Evolutionary conservation across 2,113 vertebrate genomes (phyloP).

Genomic region (Hippocampus barbouri): DNA sequence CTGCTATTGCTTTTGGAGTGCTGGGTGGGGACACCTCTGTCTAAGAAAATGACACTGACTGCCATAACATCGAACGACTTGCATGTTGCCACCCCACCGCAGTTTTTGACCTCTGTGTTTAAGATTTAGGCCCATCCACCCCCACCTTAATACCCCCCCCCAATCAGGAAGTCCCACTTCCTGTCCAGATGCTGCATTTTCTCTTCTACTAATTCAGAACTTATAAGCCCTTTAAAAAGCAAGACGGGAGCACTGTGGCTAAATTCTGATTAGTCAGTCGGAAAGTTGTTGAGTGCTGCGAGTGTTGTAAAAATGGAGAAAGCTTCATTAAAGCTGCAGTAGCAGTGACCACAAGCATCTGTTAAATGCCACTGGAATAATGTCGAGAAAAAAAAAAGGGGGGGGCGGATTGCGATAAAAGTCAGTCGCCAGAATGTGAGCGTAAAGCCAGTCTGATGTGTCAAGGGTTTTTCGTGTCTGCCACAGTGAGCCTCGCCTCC

Average conservation of each 20-base stretch:
- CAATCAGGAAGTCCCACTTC: constrained; percentile 44
- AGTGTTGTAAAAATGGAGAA: constrained; percentile 29
- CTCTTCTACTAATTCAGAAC: constrained; percentile 1
- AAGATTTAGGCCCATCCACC: constrained; percentile 44
- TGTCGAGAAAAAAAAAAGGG: background rate
- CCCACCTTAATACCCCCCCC: constrained; percentile 31
- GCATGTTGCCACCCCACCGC: constrained; percentile 47
- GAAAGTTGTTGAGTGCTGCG: background rate
- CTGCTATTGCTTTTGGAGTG: constrained; percentile 14
- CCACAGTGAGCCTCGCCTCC: background rate
- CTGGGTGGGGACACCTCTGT: constrained; percentile 41
- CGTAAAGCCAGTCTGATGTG: constrained; percentile 6
- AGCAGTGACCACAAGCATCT: constrained; percentile 48
- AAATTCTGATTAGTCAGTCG: constrained; percentile 9
- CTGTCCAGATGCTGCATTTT: constrained; percentile 52
- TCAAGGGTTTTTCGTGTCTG: background rate
- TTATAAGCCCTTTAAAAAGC: background rate
- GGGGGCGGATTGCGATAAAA: constrained; percentile 11
- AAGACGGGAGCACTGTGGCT: background rate
- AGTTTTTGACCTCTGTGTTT: constrained; percentile 42
- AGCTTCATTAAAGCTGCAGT: constrained; percentile 18
- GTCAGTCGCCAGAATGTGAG: constrained; percentile 9
- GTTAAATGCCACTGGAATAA: constrained; percentile 35
- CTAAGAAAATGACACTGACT: constrained; percentile 49
- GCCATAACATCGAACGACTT: constrained; percentile 22